A percentile compares a stretch with the other conserved stretches of the same genome.
These are phyloP conservation scores for Strigamia maritima DNA, from an alignment of 2,888 invertebrate species.

Conservation along the genomic window DNA sequence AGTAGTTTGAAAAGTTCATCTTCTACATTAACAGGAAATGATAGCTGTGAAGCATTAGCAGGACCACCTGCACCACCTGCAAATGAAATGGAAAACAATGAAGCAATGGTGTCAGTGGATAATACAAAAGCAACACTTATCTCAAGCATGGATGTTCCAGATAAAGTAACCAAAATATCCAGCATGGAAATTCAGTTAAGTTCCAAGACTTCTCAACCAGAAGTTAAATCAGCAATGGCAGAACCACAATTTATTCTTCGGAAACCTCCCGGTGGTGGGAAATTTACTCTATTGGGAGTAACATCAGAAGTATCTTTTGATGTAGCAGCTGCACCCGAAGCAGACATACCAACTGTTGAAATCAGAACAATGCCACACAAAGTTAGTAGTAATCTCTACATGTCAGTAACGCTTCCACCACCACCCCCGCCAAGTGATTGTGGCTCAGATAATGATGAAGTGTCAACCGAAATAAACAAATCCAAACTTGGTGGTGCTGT, in stretches of 20 bases:
- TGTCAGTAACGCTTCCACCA: constrained; percentile 14
- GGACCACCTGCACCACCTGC: neutral
- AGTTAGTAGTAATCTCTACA: neutral
- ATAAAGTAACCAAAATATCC: neutral
- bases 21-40: neutral
- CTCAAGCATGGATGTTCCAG: neutral
- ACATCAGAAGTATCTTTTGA: constrained; percentile 41
- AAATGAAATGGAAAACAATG: neutral
- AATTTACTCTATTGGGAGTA: constrained; percentile 40
- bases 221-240: neutral
- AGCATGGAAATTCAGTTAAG: constrained; percentile 36
- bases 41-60: neutral
- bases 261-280: constrained; percentile 21
- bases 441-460: neutral
- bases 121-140: neutral
- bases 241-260: constrained; percentile 8
- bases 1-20: constrained; percentile 10
- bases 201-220: neutral
- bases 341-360: neutral
- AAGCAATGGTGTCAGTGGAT: neutral
- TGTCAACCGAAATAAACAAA: neutral
- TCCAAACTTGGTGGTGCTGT: neutral
- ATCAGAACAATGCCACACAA: neutral
- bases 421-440: constrained; percentile 35
- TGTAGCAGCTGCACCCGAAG: constrained; percentile 22